Evolutionary conservation across 2,113 vertebrate species (phyloP).

Genomic region (Chloebia gouldiae): DNA sequence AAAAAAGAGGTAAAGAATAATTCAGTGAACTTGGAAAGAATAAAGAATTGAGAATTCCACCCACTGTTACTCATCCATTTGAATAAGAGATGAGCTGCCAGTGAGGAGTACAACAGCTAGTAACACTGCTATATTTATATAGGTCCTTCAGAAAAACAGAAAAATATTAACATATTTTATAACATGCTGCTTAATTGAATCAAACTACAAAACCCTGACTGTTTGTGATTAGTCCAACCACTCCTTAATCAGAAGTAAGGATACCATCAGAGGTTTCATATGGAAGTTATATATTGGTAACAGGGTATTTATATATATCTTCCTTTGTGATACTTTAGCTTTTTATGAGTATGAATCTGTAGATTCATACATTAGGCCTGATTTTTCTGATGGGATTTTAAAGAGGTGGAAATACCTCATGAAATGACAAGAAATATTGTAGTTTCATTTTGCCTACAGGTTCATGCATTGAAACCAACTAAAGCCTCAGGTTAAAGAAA

Average conservation of each 20-base stretch:
- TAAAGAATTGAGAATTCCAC: not conserved
- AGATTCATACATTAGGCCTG: not conserved
- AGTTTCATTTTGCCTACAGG: not conserved
- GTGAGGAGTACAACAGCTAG: not conserved
- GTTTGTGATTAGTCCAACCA: not conserved
- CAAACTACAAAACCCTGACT: not conserved
- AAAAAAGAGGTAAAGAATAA: not conserved
- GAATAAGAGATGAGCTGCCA: not conserved
- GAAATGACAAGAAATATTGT: not conserved
- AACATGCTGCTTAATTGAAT: not conserved
- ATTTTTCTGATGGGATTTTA: not conserved
- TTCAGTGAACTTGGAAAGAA: not conserved
- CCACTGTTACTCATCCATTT: not conserved
- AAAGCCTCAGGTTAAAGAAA: conserved; percentile 24
- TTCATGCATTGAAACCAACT: not conserved
- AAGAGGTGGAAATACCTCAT: not conserved
- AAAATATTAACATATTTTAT: not conserved
- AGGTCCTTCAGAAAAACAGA: not conserved
- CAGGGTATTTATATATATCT: not conserved
- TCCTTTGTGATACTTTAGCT: not conserved
- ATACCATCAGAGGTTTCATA: not conserved
- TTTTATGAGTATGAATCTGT: not conserved
- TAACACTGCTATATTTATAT: not conserved
- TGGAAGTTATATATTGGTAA: not conserved
- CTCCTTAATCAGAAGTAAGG: not conserved